Evolutionary conservation across 2,888 invertebrate species (phyloP).

Genomic region (Noctua comes): DNA sequence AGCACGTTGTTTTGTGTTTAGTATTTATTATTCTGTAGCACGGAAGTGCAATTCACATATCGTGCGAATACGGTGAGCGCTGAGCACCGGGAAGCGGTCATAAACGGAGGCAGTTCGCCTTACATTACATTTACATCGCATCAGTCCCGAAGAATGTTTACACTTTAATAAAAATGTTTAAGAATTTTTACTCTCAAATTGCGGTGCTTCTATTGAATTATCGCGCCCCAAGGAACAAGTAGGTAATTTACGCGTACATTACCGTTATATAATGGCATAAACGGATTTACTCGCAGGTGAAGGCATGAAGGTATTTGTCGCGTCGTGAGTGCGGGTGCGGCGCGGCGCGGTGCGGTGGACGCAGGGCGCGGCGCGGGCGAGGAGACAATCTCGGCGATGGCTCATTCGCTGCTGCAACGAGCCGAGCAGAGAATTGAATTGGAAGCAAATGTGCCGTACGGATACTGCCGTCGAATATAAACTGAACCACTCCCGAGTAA

Average conservation of each 20-base stretch:
- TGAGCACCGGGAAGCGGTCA: constrained; percentile 27
- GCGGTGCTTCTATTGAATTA: constrained; percentile 64
- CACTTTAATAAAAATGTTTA: constrained; percentile 49
- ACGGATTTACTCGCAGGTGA: constrained; percentile 72
- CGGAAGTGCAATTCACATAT: constrained; percentile 70
- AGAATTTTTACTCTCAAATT: constrained; percentile 53
- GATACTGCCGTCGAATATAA: constrained; percentile 85
- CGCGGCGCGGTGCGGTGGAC: constrained; percentile 51
- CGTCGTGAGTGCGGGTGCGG: constrained; percentile 34
- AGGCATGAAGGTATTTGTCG: constrained; percentile 71
- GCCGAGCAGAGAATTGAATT: constrained; percentile 88
- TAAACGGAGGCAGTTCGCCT: constrained; percentile 43
- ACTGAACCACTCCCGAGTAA: constrained; percentile 82
- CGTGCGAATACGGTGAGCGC: constrained; percentile 37
- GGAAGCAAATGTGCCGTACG: constrained; percentile 88
- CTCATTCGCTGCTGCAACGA: constrained; percentile 88
- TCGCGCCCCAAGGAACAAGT: constrained; percentile 65
- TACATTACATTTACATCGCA: constrained; percentile 32
- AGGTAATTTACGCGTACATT: constrained; percentile 71
- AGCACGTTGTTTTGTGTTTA: constrained; percentile 63
- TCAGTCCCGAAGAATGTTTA: constrained; percentile 45
- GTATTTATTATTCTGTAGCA: constrained; percentile 73
- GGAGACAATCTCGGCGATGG: constrained; percentile 86
- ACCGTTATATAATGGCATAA: constrained; percentile 68
- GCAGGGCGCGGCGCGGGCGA: constrained; percentile 68